These are phyloP conservation scores for Philopedon plagiatum DNA, from an alignment of 2,888 invertebrate genomes.

Conservation along the genomic window DNA sequence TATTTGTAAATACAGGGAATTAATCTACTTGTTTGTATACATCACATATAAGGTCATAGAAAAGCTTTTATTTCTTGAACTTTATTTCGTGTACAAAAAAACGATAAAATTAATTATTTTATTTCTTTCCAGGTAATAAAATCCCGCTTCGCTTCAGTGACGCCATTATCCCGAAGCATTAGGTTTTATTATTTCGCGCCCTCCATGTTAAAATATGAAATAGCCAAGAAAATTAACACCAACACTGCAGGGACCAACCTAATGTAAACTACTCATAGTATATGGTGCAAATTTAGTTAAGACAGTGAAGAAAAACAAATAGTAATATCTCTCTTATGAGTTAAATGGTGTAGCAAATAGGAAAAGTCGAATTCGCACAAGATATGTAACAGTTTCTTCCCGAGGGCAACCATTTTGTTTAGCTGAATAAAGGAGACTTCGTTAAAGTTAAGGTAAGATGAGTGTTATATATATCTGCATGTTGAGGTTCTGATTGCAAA, in stretches of 20 bases:
- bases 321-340: neutral
- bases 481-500: neutral
- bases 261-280: neutral
- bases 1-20: no score
- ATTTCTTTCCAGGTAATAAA: slow-evolving; percentile 1
- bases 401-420: neutral
- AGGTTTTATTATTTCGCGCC: neutral
- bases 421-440: neutral
- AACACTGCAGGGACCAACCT: neutral
- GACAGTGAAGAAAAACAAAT: neutral
- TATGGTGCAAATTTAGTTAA: neutral
- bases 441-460: neutral
- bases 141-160: neutral
- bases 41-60: no score
- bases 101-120: neutral
- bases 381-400: slow-evolving; percentile 2
- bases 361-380: neutral
- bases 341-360: neutral
- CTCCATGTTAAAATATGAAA: neutral
- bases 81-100: no score
- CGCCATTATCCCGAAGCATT: neutral
- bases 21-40: no score
- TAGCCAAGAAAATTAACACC: neutral
- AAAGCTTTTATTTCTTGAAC: no score
- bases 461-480: neutral